A percentile compares a stretch with the other conserved stretches of the same genome.
Evolutionary conservation across 2,113 vertebrate species (phyloP).

Genomic region (Sakesphorus luctuosus): DNA sequence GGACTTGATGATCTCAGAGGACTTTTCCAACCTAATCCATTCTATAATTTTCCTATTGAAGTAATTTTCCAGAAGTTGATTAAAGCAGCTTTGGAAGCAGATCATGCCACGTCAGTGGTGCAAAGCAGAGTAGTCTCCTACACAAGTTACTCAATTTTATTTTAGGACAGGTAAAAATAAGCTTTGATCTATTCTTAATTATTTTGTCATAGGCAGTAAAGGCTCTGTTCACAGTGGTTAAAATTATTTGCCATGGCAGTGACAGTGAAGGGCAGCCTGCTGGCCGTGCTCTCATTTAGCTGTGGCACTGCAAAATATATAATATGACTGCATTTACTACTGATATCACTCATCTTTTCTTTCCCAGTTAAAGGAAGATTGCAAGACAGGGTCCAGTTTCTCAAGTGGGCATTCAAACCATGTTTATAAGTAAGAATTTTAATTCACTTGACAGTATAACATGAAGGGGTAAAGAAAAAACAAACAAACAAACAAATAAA

Average conservation of each 20-base stretch:
- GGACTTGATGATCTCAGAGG: no score
- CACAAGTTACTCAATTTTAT: not conserved
- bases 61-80: not conserved
- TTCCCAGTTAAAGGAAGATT: not conserved
- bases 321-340: not conserved
- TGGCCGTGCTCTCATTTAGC: not conserved
- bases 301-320: not conserved
- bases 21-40: no score
- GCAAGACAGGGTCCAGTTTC: not conserved
- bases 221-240: not conserved
- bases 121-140: not conserved
- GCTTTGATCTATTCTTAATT: not conserved
- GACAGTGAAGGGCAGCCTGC: not conserved
- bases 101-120: not conserved
- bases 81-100: not conserved
- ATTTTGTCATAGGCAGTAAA: not conserved
- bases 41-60: not conserved
- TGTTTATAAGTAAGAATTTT: not conserved
- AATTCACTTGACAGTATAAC: not conserved
- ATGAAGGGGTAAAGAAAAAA: not conserved
- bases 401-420: not conserved
- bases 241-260: not conserved
- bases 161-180: not conserved
- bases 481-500: not conserved
- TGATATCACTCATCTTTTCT: not conserved